A percentile compares a stretch with the other conserved stretches of the same genome.
These are phyloP conservation scores for Drosophila anomelani DNA, from an alignment of 2,888 invertebrate species.

Conservation along the genomic window DNA sequence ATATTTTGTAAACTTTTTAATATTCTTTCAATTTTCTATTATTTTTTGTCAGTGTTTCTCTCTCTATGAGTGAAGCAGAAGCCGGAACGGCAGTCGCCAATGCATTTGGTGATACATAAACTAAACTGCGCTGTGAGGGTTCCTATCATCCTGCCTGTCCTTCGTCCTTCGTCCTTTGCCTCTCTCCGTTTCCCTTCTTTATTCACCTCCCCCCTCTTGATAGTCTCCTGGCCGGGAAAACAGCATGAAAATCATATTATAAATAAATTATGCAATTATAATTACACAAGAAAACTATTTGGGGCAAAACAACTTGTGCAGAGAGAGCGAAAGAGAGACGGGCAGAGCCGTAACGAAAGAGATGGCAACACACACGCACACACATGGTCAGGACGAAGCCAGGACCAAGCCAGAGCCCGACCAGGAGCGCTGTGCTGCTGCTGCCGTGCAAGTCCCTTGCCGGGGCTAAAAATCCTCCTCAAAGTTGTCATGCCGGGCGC, in stretches of 20 bases:
- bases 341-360: slow-evolving; percentile 5
- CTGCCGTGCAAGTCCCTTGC: slow-evolving; percentile 33
- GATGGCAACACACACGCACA: slow-evolving; percentile 6
- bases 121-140: slow-evolving; percentile 52
- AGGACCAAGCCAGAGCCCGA: slow-evolving; percentile 21
- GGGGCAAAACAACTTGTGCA: slow-evolving; percentile 69
- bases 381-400: slow-evolving; percentile 27
- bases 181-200: too few relatives aligned
- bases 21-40: not conserved
- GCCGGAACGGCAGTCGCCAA: slow-evolving; percentile 49
- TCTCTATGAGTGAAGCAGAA: not conserved
- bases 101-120: slow-evolving; percentile 66
- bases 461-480: slow-evolving; percentile 65
- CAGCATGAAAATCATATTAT: slow-evolving; percentile 80
- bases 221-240: slow-evolving; percentile 53
- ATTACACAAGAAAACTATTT: slow-evolving; percentile 81
- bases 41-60: not conserved
- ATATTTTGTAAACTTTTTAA: too few relatives aligned
- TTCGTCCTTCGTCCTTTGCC: not conserved
- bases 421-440: slow-evolving; percentile 13
- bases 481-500: slow-evolving; percentile 72
- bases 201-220: not conserved
- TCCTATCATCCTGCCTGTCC: slow-evolving; percentile 22
- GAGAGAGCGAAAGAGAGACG: slow-evolving; percentile 7
- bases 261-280: slow-evolving; percentile 81